These are phyloP conservation scores for Crambe crambe DNA, from an alignment of 37 sponge, comb jelly and placozoan species.

Conservation along the genomic window DNA sequence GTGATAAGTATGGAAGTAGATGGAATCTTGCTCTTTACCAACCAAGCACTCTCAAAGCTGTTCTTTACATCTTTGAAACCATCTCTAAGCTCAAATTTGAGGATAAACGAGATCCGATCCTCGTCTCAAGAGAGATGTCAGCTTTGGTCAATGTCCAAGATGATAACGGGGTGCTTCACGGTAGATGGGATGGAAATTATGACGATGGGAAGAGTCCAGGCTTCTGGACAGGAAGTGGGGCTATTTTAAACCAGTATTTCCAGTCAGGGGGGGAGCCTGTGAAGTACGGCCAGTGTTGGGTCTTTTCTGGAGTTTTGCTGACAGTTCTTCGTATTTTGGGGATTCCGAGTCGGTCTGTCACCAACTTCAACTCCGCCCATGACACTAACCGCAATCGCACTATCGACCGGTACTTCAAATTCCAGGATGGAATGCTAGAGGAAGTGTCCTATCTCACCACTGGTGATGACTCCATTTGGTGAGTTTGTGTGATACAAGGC, in stretches of 20 bases:
- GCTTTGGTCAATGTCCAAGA: constrained; percentile 51
- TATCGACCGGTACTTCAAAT: constrained; percentile 53
- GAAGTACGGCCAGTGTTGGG: constrained; percentile 83
- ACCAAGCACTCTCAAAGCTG: constrained; percentile 28
- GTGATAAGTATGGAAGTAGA: constrained; percentile 38
- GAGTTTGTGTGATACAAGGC: not conserved
- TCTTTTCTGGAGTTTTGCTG: constrained; percentile 65
- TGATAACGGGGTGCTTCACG: constrained; percentile 51
- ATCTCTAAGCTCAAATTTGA: constrained; percentile 39
- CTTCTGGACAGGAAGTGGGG: constrained; percentile 58
- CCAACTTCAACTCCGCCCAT: constrained; percentile 79
- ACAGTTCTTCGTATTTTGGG: constrained; percentile 58
- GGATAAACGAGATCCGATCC: constrained; percentile 39
- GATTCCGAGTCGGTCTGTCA: constrained; percentile 70
- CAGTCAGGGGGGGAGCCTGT: constrained; percentile 43
- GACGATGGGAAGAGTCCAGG: constrained; percentile 36
- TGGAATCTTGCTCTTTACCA: constrained; percentile 73
- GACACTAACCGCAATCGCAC: constrained; percentile 62
- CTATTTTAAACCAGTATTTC: constrained; percentile 55
- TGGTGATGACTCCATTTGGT: constrained; percentile 45
- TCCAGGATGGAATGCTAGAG: constrained; percentile 24
- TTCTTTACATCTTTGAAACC: constrained; percentile 33
- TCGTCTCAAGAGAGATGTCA: constrained; percentile 54
- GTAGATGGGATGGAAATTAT: constrained; percentile 71
- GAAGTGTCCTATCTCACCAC: constrained; percentile 38